Conservation (phyloP, 2,797 vertebrate genomes). For the Spinus pinus region DNA sequence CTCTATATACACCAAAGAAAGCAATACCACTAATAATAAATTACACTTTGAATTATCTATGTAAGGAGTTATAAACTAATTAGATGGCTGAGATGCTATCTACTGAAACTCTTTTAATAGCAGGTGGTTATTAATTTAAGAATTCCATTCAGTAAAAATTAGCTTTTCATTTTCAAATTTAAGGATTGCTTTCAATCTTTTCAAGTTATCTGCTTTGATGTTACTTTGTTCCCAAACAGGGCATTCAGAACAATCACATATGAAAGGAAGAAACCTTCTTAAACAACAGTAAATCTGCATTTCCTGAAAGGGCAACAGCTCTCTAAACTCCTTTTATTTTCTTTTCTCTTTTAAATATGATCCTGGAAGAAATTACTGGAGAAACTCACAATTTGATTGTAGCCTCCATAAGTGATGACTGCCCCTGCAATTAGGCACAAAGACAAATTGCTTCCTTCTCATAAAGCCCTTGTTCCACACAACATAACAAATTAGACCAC, state of each 20-base stretch:
- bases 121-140: background rate
- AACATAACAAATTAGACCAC: conserved; percentile 13
- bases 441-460: conserved; percentile 16
- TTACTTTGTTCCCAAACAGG: background rate
- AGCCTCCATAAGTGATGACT: background rate
- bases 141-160: background rate
- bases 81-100: background rate
- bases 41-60: background rate
- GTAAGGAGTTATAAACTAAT: background rate
- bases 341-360: background rate
- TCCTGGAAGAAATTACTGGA: background rate
- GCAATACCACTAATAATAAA: background rate
- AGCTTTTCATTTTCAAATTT: background rate
- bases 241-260: background rate
- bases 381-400: conserved; percentile 13
- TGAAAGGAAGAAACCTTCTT: background rate
- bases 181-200: background rate
- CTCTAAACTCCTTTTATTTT: background rate
- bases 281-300: background rate
- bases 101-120: background rate
- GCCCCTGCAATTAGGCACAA: conserved; percentile 19
- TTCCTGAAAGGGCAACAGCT: background rate
- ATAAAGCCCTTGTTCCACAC: conserved; percentile 5
- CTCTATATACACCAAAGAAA: background rate
- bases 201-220: background rate